Evolutionary conservation across 2,113 vertebrate species (phyloP).

Genomic region (Aphelocoma coerulescens): DNA sequence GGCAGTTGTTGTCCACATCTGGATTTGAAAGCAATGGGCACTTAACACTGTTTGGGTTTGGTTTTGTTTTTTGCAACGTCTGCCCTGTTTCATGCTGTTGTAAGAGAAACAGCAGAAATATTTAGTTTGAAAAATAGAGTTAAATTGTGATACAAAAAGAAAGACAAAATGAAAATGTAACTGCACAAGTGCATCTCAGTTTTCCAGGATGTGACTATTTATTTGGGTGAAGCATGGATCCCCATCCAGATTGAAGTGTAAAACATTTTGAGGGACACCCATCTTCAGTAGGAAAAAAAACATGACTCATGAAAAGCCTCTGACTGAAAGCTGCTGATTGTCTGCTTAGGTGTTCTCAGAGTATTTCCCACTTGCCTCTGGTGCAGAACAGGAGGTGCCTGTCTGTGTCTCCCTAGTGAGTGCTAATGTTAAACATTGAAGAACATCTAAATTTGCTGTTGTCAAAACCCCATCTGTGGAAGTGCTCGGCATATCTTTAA

Average conservation of each 20-base stretch:
- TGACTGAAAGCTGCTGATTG: background rate
- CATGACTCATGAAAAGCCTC: background rate
- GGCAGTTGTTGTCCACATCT: background rate
- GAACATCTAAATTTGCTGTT: slow-evolving; percentile 43
- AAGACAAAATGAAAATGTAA: background rate
- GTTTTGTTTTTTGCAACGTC: background rate
- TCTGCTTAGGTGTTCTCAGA: background rate
- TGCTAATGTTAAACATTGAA: slow-evolving; percentile 32
- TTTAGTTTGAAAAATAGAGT: background rate
- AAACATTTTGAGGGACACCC: background rate
- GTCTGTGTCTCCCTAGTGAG: background rate
- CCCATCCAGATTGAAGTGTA: background rate
- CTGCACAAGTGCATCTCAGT: background rate
- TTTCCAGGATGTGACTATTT: background rate
- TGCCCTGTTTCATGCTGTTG: background rate
- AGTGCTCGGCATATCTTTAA: background rate
- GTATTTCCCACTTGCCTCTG: background rate
- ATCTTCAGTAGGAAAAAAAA: background rate
- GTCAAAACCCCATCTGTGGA: slow-evolving; percentile 47
- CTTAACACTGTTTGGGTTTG: background rate
- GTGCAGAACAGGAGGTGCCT: background rate
- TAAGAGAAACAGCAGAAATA: background rate
- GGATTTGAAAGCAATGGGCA: background rate
- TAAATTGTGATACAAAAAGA: background rate
- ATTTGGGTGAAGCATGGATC: background rate